Percentiles rank a stretch among this genome's conserved stretches.
Evolutionary conservation across 2,113 vertebrate genomes (phyloP).

Genomic region (Fukomys damarensis): DNA sequence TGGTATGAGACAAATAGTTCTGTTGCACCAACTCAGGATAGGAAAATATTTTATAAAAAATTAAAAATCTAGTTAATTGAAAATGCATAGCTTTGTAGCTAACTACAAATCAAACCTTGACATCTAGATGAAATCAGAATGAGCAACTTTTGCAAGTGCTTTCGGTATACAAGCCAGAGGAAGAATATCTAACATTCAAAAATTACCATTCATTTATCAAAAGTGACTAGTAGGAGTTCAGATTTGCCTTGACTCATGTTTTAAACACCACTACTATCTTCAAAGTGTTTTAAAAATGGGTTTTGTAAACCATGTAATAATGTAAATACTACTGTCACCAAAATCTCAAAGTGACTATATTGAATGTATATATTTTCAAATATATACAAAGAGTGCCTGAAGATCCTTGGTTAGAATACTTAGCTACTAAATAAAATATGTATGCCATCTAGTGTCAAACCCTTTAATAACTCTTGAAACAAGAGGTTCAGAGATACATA

Average conservation of each 20-base stretch:
- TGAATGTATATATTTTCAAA: neutral
- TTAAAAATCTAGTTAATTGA: neutral
- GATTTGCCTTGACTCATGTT: slow-evolving; percentile 6
- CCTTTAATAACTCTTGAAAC: neutral
- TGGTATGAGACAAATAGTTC: neutral
- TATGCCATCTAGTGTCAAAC: neutral
- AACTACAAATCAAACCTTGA: neutral
- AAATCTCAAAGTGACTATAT: neutral
- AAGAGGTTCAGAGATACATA: neutral
- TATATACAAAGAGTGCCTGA: neutral
- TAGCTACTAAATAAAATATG: slow-evolving; percentile 23
- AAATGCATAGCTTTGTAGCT: neutral
- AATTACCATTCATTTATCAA: neutral
- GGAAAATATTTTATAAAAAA: neutral
- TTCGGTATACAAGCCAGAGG: neutral
- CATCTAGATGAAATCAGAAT: neutral
- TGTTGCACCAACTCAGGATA: neutral
- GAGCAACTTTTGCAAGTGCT: neutral
- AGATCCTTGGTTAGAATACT: neutral
- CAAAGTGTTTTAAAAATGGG: slow-evolving; percentile 5
- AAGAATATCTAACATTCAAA: neutral
- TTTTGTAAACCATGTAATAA: neutral
- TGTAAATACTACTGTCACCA: slow-evolving; percentile 19
- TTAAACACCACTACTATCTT: neutral
- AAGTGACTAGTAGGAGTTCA: neutral